Evolutionary conservation across 2,888 invertebrate species (phyloP), one percentile per base, ranked within the genome.

Genomic region (Metacarcinus magister): DNA sequence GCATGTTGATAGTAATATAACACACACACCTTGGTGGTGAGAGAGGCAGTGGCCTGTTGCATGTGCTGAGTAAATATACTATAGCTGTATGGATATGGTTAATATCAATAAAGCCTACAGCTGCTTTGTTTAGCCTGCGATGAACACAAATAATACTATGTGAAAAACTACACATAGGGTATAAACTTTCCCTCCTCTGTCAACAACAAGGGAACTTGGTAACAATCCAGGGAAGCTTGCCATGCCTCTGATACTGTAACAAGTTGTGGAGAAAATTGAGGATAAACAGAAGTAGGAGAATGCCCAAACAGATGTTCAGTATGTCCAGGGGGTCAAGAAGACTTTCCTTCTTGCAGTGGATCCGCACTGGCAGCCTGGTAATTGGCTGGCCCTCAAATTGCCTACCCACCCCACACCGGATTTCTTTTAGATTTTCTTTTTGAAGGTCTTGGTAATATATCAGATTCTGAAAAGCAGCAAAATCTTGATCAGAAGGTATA

Each of bases 141-240:
- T 54, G 54, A 54, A 54, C 54, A 54, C 54, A 16, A 2, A 54
- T 54, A 54, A 54, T 54, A 54, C 54, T 19, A 54, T 54, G 19
- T 13, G 54, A 13, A 54, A 54, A 39, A 39, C 39, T 16, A 54
- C 19, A 48, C 48, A 48, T 10, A 0, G 19, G 54, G 16, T 54
- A 54, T 54, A 19, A 54, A 54, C 54, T 13, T 13, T 54, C 19
- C 54, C 54, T 54, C 19, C 67, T 67, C n/a, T n/a, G 16, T 96
- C 93, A 96, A 46, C 96, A 96, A 46, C 92, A 95, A 43, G 96
- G 96, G n/a, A 95, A 19, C 19, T 93, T 92, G 43, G 89, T 96
- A 89, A 96, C 89, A 43, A 96, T 96, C 96, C 96, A 96, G 19
- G 96, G 96, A 48, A 96, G 92, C 48, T 96, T 96, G 90, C 96